A percentile compares a stretch with the other conserved stretches of the same genome.
Conservation (phyloP, 2,888 invertebrate species). For the Hesperia comma region DNA sequence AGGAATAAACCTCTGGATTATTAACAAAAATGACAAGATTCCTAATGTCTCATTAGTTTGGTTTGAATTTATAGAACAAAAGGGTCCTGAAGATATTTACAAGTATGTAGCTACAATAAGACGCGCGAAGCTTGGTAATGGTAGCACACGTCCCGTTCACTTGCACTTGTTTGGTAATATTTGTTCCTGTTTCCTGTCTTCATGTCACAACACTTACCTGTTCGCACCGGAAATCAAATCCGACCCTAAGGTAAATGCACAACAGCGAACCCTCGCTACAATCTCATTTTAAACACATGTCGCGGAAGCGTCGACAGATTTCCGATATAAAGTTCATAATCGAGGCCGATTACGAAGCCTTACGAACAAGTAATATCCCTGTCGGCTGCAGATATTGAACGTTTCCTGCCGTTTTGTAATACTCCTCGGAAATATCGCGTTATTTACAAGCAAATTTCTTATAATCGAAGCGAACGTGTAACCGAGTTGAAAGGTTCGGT, state of each 20-base stretch:
- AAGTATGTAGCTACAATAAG: too few relatives aligned
- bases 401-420: constrained; percentile 20
- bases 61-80: too few relatives aligned
- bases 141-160: too few relatives aligned
- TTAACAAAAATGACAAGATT: too few relatives aligned
- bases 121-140: too few relatives aligned
- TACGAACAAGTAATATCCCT: constrained; percentile 53
- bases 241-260: constrained; percentile 42
- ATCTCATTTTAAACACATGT: constrained; percentile 71
- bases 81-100: too few relatives aligned
- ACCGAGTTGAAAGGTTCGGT: background rate
- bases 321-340: constrained; percentile 78
- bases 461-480: constrained; percentile 1
- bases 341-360: constrained; percentile 76
- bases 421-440: constrained; percentile 28
- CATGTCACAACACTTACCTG: background rate
- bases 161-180: background rate
- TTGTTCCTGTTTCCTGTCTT: background rate
- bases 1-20: too few relatives aligned
- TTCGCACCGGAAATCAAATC: constrained; percentile 19
- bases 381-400: constrained; percentile 59
- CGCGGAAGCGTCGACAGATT: constrained; percentile 77
- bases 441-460: constrained; percentile 21
- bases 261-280: constrained; percentile 37
- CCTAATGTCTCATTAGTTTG: too few relatives aligned